phyloP scores from a whole-genome alignment of 2,888 invertebrate genomes.

The Caenorhabditis doughertyi region DNA sequence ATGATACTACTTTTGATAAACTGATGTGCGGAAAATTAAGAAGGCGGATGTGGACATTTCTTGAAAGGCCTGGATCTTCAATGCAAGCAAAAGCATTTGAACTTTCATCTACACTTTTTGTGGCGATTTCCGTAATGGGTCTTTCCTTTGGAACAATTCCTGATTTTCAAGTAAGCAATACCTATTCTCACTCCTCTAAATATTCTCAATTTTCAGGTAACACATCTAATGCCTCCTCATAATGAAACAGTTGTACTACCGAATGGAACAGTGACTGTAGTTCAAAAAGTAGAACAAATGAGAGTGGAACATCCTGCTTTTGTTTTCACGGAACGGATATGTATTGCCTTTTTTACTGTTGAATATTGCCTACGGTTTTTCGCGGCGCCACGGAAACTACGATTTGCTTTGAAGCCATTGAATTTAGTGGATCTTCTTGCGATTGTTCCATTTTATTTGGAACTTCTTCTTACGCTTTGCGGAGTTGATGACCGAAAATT shows the following conservation, averaged over 20 bases:
- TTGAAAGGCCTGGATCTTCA: conserved; percentile 75
- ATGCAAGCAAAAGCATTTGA: conserved; percentile 81
- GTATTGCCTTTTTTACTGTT: conserved; percentile 82
- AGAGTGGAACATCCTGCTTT: conserved; percentile 82
- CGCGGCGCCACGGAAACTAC: conserved; percentile 80
- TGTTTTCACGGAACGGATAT: conserved; percentile 82
- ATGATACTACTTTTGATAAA: conserved; percentile 82
- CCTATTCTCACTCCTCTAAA: not conserved
- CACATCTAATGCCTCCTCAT: conserved; percentile 78
- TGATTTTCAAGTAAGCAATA: conserved; percentile 78
- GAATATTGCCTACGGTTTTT: conserved; percentile 79
- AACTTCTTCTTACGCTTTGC: conserved; percentile 79
- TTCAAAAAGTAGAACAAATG: conserved; percentile 79
- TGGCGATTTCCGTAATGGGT: conserved; percentile 82
- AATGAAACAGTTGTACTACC: conserved; percentile 79
- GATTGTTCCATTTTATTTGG: conserved; percentile 82
- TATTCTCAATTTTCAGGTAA: conserved; percentile 69
- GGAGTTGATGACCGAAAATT: conserved; percentile 82
- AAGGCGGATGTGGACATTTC: conserved; percentile 82
- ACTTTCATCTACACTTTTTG: conserved; percentile 81
- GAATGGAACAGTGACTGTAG: conserved; percentile 78
- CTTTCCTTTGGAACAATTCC: conserved; percentile 82
- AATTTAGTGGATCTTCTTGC: conserved; percentile 80
- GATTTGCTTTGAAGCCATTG: conserved; percentile 80
- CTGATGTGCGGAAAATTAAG: conserved; percentile 79